Evolutionary conservation across 2,797 vertebrate species (phyloP), one percentile per base, ranked within the genome.

Genomic region (Premnoplex brunnescens): DNA sequence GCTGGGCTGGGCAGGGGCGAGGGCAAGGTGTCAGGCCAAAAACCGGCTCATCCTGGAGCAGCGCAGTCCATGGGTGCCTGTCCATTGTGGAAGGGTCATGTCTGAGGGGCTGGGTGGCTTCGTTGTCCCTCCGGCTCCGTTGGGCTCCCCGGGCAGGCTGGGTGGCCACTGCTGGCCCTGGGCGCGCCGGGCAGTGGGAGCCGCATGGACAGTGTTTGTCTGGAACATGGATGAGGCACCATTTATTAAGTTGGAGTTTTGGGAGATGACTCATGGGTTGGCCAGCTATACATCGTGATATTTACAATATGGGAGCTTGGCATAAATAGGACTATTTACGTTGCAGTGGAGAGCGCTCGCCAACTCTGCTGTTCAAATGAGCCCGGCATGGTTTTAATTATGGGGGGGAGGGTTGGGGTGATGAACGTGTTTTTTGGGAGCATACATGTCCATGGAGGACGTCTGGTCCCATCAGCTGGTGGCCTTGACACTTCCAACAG

Each of bases 281-380:
- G 97, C 98, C 96, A 51, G 88, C 95, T 96, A 93, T 97, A 97
- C 87, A 9, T 97, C 88, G 96, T 95, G 98, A 97, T 98, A 97
- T 98, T 98, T 98, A 98, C 97, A 96, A 96, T 96, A 96, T 96
- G 95, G 96, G 97, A 96, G 97, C 97, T 97, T 98, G 98, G 98
- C 97, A 97, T 97, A 97, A 97, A 97, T 96, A 98, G 97, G 97
- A 97, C 97, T 97, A 89, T 97, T 97, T 97, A 97, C 96, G 93
- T 97, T 97, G 97, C 96, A 96, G 96, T 5, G 95, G 78, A 66
- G 96, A 96, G 94, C 67, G 63, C 92, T 96, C 95, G 97, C 97
- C 97, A 96, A 96, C 97, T 77, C 85, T 44, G 56, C 36, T 46
- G 67, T 94, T 94, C 96, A 93, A 95, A 96, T 86, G 85, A 97